These are phyloP conservation scores for Coracias cyanogaster DNA, from an alignment of 2,797 vertebrate genomes.

Conservation along the genomic window DNA sequence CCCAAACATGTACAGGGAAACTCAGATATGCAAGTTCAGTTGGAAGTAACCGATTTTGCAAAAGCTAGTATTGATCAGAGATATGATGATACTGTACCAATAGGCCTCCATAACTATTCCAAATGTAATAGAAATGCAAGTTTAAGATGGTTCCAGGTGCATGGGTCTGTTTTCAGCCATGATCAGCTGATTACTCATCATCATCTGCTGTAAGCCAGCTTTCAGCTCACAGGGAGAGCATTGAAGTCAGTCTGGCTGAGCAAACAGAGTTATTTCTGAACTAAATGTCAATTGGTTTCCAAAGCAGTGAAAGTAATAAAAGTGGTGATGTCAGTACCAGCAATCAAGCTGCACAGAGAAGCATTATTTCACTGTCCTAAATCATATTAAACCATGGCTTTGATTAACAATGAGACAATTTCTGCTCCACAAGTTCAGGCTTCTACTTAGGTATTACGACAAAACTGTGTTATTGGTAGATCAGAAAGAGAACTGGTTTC, in stretches of 20 bases:
- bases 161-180: slow-evolving; percentile 39
- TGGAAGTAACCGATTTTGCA: not conserved
- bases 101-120: not conserved
- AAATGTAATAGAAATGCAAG: not conserved
- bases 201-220: slow-evolving; percentile 62
- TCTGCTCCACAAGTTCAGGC: not conserved
- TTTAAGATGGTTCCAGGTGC: slow-evolving; percentile 46
- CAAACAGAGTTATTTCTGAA: slow-evolving; percentile 69
- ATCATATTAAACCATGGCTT: slow-evolving; percentile 19
- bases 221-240: slow-evolving; percentile 46
- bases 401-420: slow-evolving; percentile 17
- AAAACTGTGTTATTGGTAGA: not conserved
- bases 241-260: slow-evolving; percentile 63
- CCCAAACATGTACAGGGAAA: not conserved
- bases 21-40: not conserved
- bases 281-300: slow-evolving; percentile 58
- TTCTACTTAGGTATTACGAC: not conserved
- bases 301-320: slow-evolving; percentile 50
- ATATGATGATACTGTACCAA: not conserved
- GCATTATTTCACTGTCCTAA: slow-evolving; percentile 37
- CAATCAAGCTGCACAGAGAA: slow-evolving; percentile 27
- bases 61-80: not conserved
- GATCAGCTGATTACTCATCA: slow-evolving; percentile 68
- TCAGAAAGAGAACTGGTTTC: not conserved
- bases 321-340: slow-evolving; percentile 56